A percentile compares a stretch with the other conserved stretches of the same genome.
Evolutionary conservation across 2,888 invertebrate genomes (phyloP).

Genomic region (Tyria jacobaeae): DNA sequence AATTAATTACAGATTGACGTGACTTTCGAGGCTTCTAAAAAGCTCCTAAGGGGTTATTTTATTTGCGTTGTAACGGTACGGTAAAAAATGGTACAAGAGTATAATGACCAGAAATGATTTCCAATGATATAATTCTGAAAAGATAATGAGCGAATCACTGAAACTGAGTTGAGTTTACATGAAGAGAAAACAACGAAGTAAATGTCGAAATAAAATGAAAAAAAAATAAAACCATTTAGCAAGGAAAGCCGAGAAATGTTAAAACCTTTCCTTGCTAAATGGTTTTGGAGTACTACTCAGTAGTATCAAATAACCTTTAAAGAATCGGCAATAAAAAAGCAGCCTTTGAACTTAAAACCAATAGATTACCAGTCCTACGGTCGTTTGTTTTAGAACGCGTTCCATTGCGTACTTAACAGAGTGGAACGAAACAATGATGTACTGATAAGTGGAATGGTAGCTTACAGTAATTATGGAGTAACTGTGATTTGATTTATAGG

Average conservation of each 20-base stretch:
- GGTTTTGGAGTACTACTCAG: too few species aligned
- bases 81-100: neutral
- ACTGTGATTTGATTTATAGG: conserved; percentile 7
- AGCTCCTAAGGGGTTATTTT: too few species aligned
- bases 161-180: too few species aligned
- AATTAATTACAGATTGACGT: too few species aligned
- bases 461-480: conserved; percentile 3
- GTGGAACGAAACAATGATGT: conserved; percentile 12
- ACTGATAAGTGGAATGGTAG: conserved; percentile 13
- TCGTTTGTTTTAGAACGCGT: conserved; percentile 1
- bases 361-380: neutral
- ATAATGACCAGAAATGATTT: neutral
- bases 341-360: conserved; percentile 3
- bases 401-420: conserved; percentile 15
- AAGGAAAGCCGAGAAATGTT: too few species aligned
- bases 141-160: too few species aligned
- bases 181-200: too few species aligned
- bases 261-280: neutral
- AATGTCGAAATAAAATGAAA: too few species aligned
- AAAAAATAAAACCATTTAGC: too few species aligned
- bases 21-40: too few species aligned
- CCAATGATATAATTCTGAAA: neutral
- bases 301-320: too few species aligned
- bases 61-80: too few species aligned
- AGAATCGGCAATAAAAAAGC: neutral